Evolutionary conservation across 2,888 invertebrate genomes (phyloP), one percentile per base, ranked within the genome.

Genomic region (Tuta absoluta): DNA sequence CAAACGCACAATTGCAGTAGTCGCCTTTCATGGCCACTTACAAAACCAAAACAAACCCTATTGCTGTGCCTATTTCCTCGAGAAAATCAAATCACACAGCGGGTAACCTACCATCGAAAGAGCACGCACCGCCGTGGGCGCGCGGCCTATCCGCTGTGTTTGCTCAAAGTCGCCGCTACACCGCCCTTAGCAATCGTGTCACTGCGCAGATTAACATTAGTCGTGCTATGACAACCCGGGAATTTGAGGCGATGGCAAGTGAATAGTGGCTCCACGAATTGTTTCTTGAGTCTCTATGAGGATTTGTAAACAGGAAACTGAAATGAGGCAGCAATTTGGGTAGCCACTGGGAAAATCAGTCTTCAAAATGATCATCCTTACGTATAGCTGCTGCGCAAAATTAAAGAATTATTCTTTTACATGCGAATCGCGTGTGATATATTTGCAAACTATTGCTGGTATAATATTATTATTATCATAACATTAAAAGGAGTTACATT

Each of bases 111-210:
- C 24, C 56, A 56, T 56, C 24, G 21, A 59, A 59, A 59, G 62
- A 71, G 71, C 62, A 71, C 74, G 71, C 77, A 75, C 67, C 70
- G 72, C 71, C 64, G 68, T 66, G 61, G 66, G 62, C 62, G 19
- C 41, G 33, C 58, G 33, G 58, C 24, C 24, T 49, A 51, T 62
- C 28, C 62, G 62, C 62, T 2, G 62, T 62, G 38, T 62, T 62
- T 62, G 51, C 38, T 23, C 53, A 62, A 62, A 62, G 53, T 28
- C n/a, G 41, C 62, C 62, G 62, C 72, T 5, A 12, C n/a, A 78
- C 72, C 77, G 87, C 89, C 86, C 72, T 72, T 69, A 78, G 90
- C 87, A 72, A 81, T 81, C 75, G 79, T 86, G 86, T 86, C 87
- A 87, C 84, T 85, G 73, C 81, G 72, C 80, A 74, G 82, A 78